Percentiles rank a stretch among this genome's conserved stretches.
Conservation (phyloP, 2,113 vertebrate species). For the Otolemur garnettii region DNA sequence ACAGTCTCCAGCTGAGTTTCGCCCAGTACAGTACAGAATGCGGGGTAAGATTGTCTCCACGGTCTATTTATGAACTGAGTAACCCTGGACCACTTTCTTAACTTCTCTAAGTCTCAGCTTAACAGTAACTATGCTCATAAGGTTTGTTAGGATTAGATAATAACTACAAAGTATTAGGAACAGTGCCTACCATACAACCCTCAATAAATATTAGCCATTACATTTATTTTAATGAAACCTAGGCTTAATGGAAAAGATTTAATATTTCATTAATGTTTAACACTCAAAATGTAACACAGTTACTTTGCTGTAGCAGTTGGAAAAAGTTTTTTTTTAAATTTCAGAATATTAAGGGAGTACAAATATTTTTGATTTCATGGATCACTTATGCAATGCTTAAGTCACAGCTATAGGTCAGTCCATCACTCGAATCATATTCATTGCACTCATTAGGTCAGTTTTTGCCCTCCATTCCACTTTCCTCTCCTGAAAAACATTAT, state of each 20-base stretch:
- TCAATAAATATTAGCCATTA: neutral
- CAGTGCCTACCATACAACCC: neutral
- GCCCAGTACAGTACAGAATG: neutral
- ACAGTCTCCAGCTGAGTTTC: neutral
- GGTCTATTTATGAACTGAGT: neutral
- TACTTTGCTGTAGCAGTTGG: neutral
- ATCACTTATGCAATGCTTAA: no score
- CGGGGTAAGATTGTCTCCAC: neutral
- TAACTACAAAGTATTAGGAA: neutral
- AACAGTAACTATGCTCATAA: neutral
- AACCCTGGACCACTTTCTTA: neutral
- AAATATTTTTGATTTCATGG: no score
- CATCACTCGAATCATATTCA: no score
- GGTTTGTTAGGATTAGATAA: neutral
- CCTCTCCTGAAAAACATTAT: neutral
- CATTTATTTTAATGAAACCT: neutral
- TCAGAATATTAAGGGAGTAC: no score
- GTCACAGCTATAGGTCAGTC: no score
- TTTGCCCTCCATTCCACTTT: no score
- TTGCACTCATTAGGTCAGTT: no score
- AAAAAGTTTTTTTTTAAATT: neutral
- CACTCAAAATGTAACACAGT: neutral
- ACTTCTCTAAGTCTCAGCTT: neutral
- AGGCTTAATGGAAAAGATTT: neutral
- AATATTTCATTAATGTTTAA: conserved; percentile 47